These are phyloP conservation scores for Apodemia zela DNA, from an alignment of 2,888 invertebrate species.

Conservation along the genomic window DNA sequence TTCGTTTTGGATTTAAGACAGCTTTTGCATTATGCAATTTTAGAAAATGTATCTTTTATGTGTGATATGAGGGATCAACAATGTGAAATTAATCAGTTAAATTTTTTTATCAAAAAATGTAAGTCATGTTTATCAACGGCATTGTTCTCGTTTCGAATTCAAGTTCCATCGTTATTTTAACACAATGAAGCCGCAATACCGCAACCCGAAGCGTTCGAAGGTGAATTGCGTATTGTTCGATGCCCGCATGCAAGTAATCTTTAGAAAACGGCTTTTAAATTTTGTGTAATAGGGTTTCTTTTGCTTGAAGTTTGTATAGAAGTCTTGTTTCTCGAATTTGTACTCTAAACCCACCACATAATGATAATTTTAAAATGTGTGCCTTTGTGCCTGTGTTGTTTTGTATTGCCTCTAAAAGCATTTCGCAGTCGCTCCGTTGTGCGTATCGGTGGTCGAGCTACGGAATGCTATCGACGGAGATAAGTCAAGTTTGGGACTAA, in stretches of 20 bases:
- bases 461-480: constrained; percentile 77
- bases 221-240: constrained; percentile 80
- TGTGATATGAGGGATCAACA: neutral
- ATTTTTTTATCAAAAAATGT: constrained; percentile 40
- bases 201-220: constrained; percentile 77
- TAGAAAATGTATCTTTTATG: neutral
- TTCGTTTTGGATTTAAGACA: neutral
- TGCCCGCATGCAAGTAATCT: constrained; percentile 70
- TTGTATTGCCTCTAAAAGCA: constrained; percentile 62
- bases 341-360: constrained; percentile 32
- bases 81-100: neutral
- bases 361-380: constrained; percentile 40
- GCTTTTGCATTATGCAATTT: neutral
- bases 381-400: constrained; percentile 53
- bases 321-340: constrained; percentile 36
- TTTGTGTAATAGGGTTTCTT: constrained; percentile 70
- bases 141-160: constrained; percentile 63
- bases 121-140: constrained; percentile 56
- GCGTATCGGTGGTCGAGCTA: constrained; percentile 71
- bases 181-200: constrained; percentile 80
- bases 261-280: constrained; percentile 69
- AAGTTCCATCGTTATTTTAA: constrained; percentile 72
- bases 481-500: constrained; percentile 61
- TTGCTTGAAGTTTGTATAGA: constrained; percentile 47
- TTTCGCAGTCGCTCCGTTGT: constrained; percentile 76